phyloP scores from a whole-genome alignment of 1,140 invertebrate species.

The Cydia amplana region DNA sequence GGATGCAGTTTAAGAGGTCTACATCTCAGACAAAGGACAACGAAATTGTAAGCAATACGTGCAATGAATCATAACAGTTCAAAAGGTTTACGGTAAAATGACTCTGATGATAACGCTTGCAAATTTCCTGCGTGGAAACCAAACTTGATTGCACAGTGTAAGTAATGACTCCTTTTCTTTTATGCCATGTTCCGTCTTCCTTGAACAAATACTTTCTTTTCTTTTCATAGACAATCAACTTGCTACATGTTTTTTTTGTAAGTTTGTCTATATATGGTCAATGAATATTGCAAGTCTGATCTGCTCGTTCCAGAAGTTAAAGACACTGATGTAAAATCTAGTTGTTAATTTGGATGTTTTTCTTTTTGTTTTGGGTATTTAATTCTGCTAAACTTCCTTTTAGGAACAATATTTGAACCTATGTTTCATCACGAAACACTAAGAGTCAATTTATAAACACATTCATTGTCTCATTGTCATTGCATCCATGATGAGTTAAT shows the following conservation, averaged over 20 bases:
- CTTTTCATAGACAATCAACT: neutral
- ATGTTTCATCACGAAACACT: neutral
- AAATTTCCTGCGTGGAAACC: neutral
- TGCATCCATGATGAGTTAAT: conserved; percentile 1
- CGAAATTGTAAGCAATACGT: neutral
- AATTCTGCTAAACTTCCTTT: no score
- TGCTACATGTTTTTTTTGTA: no score
- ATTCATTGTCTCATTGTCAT: neutral
- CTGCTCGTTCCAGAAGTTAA: no score
- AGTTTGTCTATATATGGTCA: no score
- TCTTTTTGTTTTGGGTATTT: no score
- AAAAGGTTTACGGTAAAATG: conserved; percentile 1
- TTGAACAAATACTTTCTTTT: neutral
- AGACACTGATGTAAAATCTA: no score
- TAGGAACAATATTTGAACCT: neutral
- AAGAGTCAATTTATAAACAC: neutral
- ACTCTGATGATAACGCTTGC: conserved; percentile 6
- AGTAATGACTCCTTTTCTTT: neutral
- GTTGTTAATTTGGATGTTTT: no score
- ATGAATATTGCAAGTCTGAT: no score
- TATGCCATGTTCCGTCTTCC: neutral
- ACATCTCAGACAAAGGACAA: conserved; percentile 21
- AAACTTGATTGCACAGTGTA: neutral
- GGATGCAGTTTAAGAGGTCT: neutral
- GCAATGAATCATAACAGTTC: conserved; percentile 13